Evolutionary conservation across 1,140 invertebrate genomes (phyloP).

Genomic region (Temnothorax curvispinosus): DNA sequence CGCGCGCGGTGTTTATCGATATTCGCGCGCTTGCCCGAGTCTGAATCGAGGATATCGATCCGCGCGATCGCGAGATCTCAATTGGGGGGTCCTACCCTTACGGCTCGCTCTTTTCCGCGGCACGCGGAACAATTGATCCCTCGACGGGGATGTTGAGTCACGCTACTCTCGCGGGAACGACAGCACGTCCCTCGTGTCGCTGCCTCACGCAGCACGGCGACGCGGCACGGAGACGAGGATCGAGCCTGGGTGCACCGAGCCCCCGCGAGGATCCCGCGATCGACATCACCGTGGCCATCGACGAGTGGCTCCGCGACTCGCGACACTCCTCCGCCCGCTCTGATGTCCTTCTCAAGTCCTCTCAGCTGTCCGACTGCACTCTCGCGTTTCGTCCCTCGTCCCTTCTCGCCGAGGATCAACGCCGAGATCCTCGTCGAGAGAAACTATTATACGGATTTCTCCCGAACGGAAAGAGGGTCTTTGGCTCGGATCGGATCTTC

Average conservation of each 20-base stretch:
- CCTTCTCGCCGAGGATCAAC: neutral
- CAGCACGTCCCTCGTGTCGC: slow-evolving; percentile 29
- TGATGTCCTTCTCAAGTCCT: too few species aligned
- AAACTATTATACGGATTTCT: neutral
- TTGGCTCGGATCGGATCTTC: too few species aligned
- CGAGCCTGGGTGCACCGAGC: neutral
- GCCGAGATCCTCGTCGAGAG: neutral
- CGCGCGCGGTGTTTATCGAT: slow-evolving; percentile 13
- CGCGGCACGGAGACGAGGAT: neutral
- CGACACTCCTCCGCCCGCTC: neutral
- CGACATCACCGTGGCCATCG: slow-evolving; percentile 4
- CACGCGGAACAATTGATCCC: neutral
- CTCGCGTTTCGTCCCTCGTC: neutral
- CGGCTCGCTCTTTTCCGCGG: too few species aligned
- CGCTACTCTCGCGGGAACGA: neutral
- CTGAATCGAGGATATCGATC: slow-evolving; percentile 21
- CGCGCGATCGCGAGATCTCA: neutral
- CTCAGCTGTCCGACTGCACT: neutral
- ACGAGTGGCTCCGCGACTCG: neutral
- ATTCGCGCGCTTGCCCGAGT: neutral
- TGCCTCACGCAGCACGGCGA: neutral
- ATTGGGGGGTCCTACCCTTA: neutral
- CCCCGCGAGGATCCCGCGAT: slow-evolving; percentile 9
- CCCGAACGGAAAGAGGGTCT: neutral
- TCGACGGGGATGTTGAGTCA: neutral